Conservation (phyloP, 2,888 invertebrate species). For the Caenorhabditis sp. region DNA sequence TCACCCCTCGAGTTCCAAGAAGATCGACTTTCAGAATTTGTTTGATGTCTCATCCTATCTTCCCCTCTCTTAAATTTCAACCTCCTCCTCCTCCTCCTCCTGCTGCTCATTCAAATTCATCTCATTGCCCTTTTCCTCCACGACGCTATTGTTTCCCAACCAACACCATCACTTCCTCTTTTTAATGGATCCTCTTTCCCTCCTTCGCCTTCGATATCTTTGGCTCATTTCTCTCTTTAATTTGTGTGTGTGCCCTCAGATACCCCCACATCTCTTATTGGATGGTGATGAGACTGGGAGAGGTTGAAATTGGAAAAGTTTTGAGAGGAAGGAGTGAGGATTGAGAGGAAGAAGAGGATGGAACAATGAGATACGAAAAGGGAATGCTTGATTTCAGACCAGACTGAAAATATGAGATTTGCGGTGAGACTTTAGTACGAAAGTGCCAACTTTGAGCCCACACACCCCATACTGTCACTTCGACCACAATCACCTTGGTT, state of each 20-base stretch:
- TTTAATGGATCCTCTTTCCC: conserved; percentile 37
- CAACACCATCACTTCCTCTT: conserved; percentile 44
- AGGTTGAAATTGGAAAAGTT: conserved; percentile 1
- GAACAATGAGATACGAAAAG: neutral
- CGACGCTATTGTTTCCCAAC: conserved; percentile 15
- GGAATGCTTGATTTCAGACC: too few species aligned
- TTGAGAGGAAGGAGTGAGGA: neutral
- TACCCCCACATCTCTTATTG: neutral
- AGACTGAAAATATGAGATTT: too few species aligned
- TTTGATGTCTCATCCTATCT: conserved; percentile 34
- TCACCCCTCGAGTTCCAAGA: neutral
- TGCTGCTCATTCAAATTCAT: conserved; percentile 38
- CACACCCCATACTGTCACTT: too few species aligned
- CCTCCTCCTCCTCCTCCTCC: neutral
- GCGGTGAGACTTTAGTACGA: too few species aligned
- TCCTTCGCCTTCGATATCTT: neutral
- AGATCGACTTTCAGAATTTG: conserved; percentile 27
- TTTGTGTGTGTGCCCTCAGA: neutral
- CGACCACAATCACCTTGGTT: too few species aligned
- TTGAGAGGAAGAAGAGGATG: neutral
- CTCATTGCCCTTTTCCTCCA: conserved; percentile 37
- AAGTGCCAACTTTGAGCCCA: too few species aligned
- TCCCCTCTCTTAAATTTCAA: neutral
- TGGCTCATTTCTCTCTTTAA: conserved; percentile 26
- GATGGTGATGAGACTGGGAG: neutral